phyloP scores from a whole-genome alignment of 2,888 invertebrate genomes.

The Drosophila paranaensis region DNA sequence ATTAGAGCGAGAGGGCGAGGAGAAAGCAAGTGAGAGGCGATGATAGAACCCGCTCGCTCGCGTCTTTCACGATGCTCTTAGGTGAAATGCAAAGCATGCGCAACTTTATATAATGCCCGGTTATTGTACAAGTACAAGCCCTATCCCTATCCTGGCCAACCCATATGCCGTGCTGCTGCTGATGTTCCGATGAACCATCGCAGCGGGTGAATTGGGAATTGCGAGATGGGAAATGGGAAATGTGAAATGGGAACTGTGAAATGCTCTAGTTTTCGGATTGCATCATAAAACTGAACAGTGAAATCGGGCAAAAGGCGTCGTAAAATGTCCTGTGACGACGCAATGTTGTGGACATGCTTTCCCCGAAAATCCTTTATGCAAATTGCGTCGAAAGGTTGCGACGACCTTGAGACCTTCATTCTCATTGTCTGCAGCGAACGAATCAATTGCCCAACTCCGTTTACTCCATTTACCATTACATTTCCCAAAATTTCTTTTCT shows the following conservation, averaged over 20 bases:
- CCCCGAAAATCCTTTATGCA: constrained; percentile 70
- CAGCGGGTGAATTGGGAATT: constrained; percentile 62
- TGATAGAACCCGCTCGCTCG: constrained; percentile 56
- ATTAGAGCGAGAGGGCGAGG: constrained; percentile 12
- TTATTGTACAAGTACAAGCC: constrained; percentile 34
- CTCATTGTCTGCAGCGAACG: constrained; percentile 31
- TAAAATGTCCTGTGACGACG: constrained; percentile 54
- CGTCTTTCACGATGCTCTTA: constrained; percentile 27
- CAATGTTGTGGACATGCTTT: constrained; percentile 62
- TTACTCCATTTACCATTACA: constrained; percentile 10
- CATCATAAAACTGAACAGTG: constrained; percentile 63
- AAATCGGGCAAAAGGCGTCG: constrained; percentile 33
- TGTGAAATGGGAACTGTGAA: constrained; percentile 13
- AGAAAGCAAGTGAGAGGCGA: not conserved
- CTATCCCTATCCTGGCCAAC: constrained; percentile 7
- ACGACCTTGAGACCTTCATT: constrained; percentile 45
- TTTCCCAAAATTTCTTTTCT: constrained; percentile 14
- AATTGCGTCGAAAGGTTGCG: constrained; percentile 55
- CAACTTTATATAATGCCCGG: constrained; percentile 66
- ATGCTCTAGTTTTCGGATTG: constrained; percentile 56
- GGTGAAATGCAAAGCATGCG: constrained; percentile 34
- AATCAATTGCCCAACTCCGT: constrained; percentile 40
- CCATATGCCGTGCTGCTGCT: constrained; percentile 8
- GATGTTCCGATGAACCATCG: constrained; percentile 46
- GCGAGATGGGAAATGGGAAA: constrained; percentile 1